Conservation (phyloP, 2,888 invertebrate species). For the Melinaea menophilus region DNA sequence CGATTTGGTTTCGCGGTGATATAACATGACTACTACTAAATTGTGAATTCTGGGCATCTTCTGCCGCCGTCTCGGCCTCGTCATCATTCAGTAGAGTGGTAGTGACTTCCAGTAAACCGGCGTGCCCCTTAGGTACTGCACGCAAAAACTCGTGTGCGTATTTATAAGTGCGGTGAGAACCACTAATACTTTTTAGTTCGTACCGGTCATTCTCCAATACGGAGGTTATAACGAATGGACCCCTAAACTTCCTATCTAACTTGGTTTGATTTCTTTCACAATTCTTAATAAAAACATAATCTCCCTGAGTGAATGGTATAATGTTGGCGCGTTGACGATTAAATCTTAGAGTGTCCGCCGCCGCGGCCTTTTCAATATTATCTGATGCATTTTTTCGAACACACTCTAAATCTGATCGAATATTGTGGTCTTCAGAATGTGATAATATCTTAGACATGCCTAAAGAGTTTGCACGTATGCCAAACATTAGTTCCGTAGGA, state of each 20-base stretch:
- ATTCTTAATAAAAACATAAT: slow-evolving; percentile 29
- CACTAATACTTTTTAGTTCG: slow-evolving; percentile 20
- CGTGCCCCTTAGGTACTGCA: slow-evolving; percentile 22
- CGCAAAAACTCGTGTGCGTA: slow-evolving; percentile 32
- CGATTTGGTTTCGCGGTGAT: no score
- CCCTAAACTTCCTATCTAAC: slow-evolving; percentile 28
- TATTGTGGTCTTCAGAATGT: not conserved
- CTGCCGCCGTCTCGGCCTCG: no score
- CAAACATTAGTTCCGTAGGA: no score
- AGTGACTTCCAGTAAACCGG: not conserved
- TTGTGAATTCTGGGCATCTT: no score
- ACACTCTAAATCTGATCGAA: slow-evolving; percentile 10
- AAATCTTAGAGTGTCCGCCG: slow-evolving; percentile 3
- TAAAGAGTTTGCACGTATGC: not conserved
- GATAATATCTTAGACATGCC: not conserved
- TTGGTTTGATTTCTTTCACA: slow-evolving; percentile 33
- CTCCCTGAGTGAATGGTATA: no score
- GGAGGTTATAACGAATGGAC: slow-evolving; percentile 20
- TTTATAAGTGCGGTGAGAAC: slow-evolving; percentile 27
- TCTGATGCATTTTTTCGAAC: slow-evolving; percentile 8
- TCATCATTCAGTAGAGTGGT: no score
- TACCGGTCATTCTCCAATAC: slow-evolving; percentile 27
- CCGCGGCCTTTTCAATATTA: slow-evolving; percentile 14
- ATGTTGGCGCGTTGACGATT: slow-evolving; percentile 9
- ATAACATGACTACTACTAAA: no score